A percentile compares a stretch with the other conserved stretches of the same genome.
Evolutionary conservation across 1,140 invertebrate species (phyloP).

Genomic region (Caenorhabditis elegans): WBcel235 BX284602.5:14715001-14715500

Average conservation of each 20-base stretch:
- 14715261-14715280: constrained; percentile 3
- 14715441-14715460: no score
- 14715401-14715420: no score
- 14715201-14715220: background rate
- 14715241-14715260: background rate
- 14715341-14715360: constrained; percentile 57
- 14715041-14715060: no score
- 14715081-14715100: constrained; percentile 12
- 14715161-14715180: background rate
- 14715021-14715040: no score
- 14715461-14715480: no score
- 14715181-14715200: background rate
- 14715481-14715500: no score
- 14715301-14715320: background rate
- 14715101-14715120: constrained; percentile 14
- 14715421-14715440: no score
- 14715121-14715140: background rate
- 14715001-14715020: no score
- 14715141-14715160: background rate
- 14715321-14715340: constrained; percentile 42
- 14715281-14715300: constrained; percentile 9
- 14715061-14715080: constrained; percentile 23
- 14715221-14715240: background rate
- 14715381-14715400: constrained; percentile 56
- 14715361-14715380: constrained; percentile 61